Base-by-base conservation (phyloP, 2,888 invertebrate species). In the Spilarctia lutea region DNA sequence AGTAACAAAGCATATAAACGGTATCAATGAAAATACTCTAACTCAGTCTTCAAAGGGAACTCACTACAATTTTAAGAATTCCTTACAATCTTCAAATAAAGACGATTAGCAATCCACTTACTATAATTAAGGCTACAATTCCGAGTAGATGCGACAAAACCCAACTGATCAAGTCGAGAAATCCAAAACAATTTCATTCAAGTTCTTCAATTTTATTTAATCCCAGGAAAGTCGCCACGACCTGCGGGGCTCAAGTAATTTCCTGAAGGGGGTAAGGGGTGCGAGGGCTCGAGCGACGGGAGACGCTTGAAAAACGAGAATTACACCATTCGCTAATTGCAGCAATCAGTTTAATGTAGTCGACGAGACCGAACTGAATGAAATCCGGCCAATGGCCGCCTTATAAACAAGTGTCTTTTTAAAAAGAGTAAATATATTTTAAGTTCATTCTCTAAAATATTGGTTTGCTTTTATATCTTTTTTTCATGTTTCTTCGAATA, bases 341-440 rank as follows among this genome's bases (percentile, higher is more conserved):
- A 91, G 94, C 94, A 95, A 95, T 95, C 94, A 94, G 92, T 94
- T 93, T 94, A 94, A 95, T 95, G 95, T 95, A 94, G 94, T 94
- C 94, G 93, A 91, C 93, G 91, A 92, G 91, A 91, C 92, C 89
- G 88, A 91, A 91, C 91, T 91, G 89, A 91, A 90, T 90, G 86
- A 87, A 89, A 90, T 87, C 88, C 88, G 85, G 89, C 91, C 89
- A 89, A 90, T 90, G 90, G 90, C 88, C 87, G 88, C 82, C 89
- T 89, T 90, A 91, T 91, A 91, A 92, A 92, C 90, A 90, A 83
- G 83, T 84, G 81, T 85, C 83, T 87, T 85, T 83, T 83, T 81
- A 81, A 79, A 79, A n/a, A 83, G 79, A 83, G 83, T 85, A 83
- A 78, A 83, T 81, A 85, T 65, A 79, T 78, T 85, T 80, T 84